Base-by-base conservation (phyloP, 2,113 vertebrate species). In the Cyrtonyx montezumae region DNA sequence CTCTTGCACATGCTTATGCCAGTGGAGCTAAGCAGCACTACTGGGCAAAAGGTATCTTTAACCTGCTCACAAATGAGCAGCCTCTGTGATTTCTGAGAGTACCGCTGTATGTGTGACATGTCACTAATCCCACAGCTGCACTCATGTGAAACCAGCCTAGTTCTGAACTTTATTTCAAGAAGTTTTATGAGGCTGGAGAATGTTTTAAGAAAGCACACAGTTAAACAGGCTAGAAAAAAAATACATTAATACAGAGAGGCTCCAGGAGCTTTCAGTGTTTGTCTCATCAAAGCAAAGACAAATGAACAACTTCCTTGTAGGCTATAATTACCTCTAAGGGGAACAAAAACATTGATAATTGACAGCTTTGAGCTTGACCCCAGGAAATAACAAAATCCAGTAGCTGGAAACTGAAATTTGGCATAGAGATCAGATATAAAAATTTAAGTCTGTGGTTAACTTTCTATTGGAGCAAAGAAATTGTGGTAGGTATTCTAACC, bases 211-310 rank as follows among this genome's bases (percentile, higher is more conserved):
- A 93, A 91, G 69, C 23, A 58, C 56, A 45, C 8, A 2, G 78
- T 79, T 95, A 92, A 92, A 94, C 82, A 76, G 81, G n/a, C 84
- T 89, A 79, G 74, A 69, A 53, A 95, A 90, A 40, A 94, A 89
- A 70, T 22, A n/a, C 75, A 53, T 92, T 89, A 82, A 82, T 82
- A 76, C 45, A 66, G 34, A 53, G 37, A 82, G 70, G 69, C 70
- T 89, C 48, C 36, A 62, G 81, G 87, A 95, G 59, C 26, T 62
- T 18, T 81, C 81, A 79, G 37, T 82, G 59, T 92, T 95, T 89
- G 91, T 91, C 90, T 95, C 67, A 92, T 95, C 93, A 91, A 96
- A 93, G 87, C 66, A 81, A 76, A 95, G 87, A 94, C 94, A 92
- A 96, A 95, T 94, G 75, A 94, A 75, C 75, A 85, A 79, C 81